Percentiles rank a stretch among this genome's conserved stretches.
Conservation (phyloP, 2,888 invertebrate species). For the Euplexia lucipara region DNA sequence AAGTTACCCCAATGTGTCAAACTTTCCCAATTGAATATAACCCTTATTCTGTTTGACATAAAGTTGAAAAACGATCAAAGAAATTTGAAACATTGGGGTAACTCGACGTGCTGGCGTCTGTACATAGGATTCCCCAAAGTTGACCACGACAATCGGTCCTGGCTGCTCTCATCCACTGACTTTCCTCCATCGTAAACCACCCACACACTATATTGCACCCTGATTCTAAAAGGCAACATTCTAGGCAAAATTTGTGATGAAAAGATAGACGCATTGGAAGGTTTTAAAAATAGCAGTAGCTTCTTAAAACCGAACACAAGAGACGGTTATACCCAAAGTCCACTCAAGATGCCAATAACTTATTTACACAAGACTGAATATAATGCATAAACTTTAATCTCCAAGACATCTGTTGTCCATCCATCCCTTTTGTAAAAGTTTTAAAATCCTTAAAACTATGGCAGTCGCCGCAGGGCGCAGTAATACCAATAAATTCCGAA, state of each 20-base stretch:
- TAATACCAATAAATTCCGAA: slow-evolving; percentile 85
- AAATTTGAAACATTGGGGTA: no score
- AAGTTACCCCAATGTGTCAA: no score
- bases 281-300: not conserved
- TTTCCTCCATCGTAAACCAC: no score
- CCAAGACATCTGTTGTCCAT: slow-evolving; percentile 70
- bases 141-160: no score
- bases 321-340: slow-evolving; percentile 27
- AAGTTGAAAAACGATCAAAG: no score
- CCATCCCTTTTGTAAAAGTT: slow-evolving; percentile 63
- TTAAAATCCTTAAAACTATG: slow-evolving; percentile 68
- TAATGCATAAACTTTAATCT: slow-evolving; percentile 60
- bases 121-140: no score
- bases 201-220: no score
- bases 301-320: not conserved
- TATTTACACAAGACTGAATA: slow-evolving; percentile 49
- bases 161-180: no score
- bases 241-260: not conserved
- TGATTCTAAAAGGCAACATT: no score
- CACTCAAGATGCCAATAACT: slow-evolving; percentile 41
- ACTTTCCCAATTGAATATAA: no score
- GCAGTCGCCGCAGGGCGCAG: slow-evolving; percentile 68
- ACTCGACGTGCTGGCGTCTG: no score
- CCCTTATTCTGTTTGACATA: no score
- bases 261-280: not conserved